Evolutionary conservation across 1,140 invertebrate species (phyloP), one percentile per base, ranked within the genome.

Genomic region (Drosophila pachea): DNA sequence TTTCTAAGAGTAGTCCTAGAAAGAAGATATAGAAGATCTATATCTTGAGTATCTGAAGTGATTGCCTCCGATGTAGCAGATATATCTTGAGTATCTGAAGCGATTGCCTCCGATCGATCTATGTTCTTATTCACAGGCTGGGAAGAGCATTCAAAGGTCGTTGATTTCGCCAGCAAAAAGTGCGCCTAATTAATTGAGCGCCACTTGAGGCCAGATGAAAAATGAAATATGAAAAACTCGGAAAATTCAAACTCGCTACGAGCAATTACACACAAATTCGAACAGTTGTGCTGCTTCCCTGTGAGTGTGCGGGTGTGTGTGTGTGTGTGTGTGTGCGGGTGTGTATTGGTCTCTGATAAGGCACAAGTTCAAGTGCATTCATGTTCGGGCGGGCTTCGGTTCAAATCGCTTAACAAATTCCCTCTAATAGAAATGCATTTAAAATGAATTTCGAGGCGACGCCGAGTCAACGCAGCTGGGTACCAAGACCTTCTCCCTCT

Each of bases 141-240:
- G 11, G 5, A 50, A 68, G 66, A 14, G 59, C 42, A 68, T 68
- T 48, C 11, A 2, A 0, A 8, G 4, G 31, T 48, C 35, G 31
- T 4, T 72, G 69, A 56, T 68, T 73, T 64, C 49, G 60, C 8
- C 71, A 69, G 31, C 53, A 73, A 63, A 68, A 53, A 62, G 62
- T 58, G 63, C 59, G 53, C 73, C 72, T 74, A 74, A 74, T 72
- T 74, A 74, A 74, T 72, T 64, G 63, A 72, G 63, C 54, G 73
- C 29, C 65, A 43, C 45, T 43, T 49, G n/a, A 29, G 58, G 16
- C 32, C 38, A 52, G 52, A 12, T 40, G 49, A 63, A 63, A 68
- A 38, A 36, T 16, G 29, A 45, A 42, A 43, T 7, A 42, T 12
- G n/a, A 12, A 42, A 16, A 60, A 61, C 32, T 66, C 29, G 55